A percentile compares a stretch with the other conserved stretches of the same genome.
These are phyloP conservation scores for Drosophila greeni DNA, from an alignment of 2,888 invertebrate species.

Conservation along the genomic window DNA sequence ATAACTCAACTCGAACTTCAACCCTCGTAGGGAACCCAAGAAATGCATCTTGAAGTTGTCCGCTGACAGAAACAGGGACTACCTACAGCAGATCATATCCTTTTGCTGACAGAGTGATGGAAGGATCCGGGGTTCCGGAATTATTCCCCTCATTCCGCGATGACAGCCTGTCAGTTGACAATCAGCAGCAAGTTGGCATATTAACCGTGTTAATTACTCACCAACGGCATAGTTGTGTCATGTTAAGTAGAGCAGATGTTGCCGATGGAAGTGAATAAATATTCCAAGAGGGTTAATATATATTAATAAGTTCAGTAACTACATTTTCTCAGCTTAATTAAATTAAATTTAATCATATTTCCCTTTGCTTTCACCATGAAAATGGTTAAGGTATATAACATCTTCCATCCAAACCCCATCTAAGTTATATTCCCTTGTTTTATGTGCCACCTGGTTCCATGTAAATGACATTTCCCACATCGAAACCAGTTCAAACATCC, in stretches of 20 bases:
- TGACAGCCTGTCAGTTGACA: slow-evolving; percentile 42
- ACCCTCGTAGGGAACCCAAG: slow-evolving; percentile 16
- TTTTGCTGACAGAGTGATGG: slow-evolving; percentile 30
- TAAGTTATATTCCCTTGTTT: slow-evolving; percentile 17
- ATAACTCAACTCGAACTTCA: slow-evolving; percentile 48
- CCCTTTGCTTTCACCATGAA: neutral
- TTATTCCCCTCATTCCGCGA: slow-evolving; percentile 23
- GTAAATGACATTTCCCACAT: slow-evolving; percentile 46
- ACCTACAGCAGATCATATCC: slow-evolving; percentile 25
- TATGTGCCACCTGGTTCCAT: slow-evolving; percentile 25
- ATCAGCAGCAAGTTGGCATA: slow-evolving; percentile 40
- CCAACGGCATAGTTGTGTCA: slow-evolving; percentile 34
- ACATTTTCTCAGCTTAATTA: neutral
- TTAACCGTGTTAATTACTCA: slow-evolving; percentile 42
- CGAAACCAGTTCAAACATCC: slow-evolving; percentile 54
- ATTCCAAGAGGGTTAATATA: no score
- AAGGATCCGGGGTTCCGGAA: slow-evolving; percentile 3
- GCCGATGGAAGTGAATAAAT: neutral
- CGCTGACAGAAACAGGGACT: slow-evolving; percentile 45
- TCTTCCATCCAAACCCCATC: neutral
- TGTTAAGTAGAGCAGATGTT: slow-evolving; percentile 38
- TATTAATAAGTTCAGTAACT: neutral
- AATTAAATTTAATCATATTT: neutral
- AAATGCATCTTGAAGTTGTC: slow-evolving; percentile 30
- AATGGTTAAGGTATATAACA: neutral